Conservation (phyloP, 2,888 invertebrate genomes). For the Labia minor region DNA sequence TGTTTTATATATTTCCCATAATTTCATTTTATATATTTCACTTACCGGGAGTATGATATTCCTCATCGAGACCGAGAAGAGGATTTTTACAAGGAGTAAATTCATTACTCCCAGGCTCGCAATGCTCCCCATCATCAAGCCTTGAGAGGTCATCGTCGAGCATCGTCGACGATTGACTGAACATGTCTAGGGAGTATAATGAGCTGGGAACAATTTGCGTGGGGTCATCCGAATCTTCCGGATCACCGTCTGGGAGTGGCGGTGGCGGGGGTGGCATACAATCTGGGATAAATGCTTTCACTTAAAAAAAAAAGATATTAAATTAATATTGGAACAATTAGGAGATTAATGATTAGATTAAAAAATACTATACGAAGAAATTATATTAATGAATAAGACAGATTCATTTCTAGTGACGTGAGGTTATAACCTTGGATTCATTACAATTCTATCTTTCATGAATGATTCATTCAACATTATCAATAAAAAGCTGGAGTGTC, state of each 20-base stretch:
- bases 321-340: too few species aligned
- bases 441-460: too few species aligned
- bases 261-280: background rate
- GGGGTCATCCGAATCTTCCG: constrained; percentile 23
- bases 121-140: constrained; percentile 24
- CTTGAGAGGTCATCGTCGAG: constrained; percentile 21
- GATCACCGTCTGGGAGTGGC: constrained; percentile 17
- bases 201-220: constrained; percentile 27
- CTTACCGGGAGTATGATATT: background rate
- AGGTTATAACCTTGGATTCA: too few species aligned
- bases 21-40: background rate
- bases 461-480: too few species aligned
- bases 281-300: background rate
- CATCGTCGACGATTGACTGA: constrained; percentile 23
- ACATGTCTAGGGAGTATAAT: constrained; percentile 26
- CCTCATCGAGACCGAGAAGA: background rate
- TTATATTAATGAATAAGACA: too few species aligned
- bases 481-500: too few species aligned
- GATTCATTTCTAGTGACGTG: too few species aligned
- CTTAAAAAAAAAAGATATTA: background rate
- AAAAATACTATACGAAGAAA: too few species aligned
- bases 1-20: too few species aligned
- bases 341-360: too few species aligned
- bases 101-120: constrained; percentile 26
- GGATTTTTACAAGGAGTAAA: constrained; percentile 20